Evolutionary conservation across 2,113 vertebrate genomes (phyloP).

Genomic region (Leptosomus discolor): DNA sequence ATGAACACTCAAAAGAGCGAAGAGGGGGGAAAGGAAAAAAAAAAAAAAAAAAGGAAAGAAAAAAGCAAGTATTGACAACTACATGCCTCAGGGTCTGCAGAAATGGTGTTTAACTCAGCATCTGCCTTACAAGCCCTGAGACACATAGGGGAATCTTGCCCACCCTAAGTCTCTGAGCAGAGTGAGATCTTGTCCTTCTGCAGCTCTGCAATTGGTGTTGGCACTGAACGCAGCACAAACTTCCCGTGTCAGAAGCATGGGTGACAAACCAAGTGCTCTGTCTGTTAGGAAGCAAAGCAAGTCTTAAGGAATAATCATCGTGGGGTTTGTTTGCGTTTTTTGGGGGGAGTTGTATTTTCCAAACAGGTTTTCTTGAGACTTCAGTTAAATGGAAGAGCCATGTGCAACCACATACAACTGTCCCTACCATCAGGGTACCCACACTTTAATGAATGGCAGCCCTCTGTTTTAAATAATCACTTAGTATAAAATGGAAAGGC

Average conservation of each 20-base stretch:
- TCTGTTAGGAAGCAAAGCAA: neutral
- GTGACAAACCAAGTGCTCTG: neutral
- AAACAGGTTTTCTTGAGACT: neutral
- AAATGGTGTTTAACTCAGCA: neutral
- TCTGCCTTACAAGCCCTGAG: neutral
- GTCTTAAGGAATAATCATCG: neutral
- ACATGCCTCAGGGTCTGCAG: neutral
- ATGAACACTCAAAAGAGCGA: neutral
- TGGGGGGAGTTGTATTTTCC: neutral
- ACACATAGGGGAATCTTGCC: rapidly evolving
- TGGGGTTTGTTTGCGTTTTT: neutral
- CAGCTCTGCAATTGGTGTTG: neutral
- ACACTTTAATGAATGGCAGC: neutral
- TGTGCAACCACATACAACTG: neutral
- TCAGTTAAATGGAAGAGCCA: neutral
- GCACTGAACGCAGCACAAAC: neutral
- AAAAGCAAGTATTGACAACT: neutral
- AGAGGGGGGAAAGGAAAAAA: neutral
- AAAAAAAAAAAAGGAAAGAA: neutral
- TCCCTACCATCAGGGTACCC: neutral
- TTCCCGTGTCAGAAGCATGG: neutral
- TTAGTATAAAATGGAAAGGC: neutral
- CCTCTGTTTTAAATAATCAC: neutral
- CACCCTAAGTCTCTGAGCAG: neutral
- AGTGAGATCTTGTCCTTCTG: rapidly evolving